A percentile compares a stretch with the other conserved stretches of the same genome.
These are phyloP conservation scores for Zootoca vivipara DNA, from an alignment of 2,113 vertebrate genomes.

Conservation along the genomic window DNA sequence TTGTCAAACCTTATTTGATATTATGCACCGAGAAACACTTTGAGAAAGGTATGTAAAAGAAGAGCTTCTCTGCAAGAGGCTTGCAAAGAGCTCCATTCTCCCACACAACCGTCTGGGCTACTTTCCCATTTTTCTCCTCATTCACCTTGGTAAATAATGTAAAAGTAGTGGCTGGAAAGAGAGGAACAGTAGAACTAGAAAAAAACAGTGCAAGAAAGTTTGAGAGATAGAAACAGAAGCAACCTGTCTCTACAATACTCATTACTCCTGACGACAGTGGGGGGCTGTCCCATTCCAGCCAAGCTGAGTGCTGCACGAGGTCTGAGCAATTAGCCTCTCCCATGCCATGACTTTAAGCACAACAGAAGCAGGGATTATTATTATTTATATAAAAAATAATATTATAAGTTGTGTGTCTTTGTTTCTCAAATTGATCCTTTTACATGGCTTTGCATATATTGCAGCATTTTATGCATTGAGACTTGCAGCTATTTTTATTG, in stretches of 20 bases:
- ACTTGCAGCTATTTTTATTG: too few species aligned
- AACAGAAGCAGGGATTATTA: too few species aligned
- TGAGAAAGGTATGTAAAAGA: neutral
- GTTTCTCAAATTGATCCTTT: too few species aligned
- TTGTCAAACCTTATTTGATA: constrained; percentile 20
- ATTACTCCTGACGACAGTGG: neutral
- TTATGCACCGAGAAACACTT: constrained; percentile 19
- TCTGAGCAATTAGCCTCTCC: neutral
- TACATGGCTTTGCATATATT: too few species aligned
- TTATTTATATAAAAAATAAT: too few species aligned
- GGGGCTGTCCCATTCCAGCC: neutral
- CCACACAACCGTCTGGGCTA: neutral
- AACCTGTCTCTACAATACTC: neutral
- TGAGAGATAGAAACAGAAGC: neutral
- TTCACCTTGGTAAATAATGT: neutral
- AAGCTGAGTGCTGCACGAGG: neutral
- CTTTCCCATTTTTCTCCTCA: neutral
- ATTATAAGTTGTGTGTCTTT: too few species aligned
- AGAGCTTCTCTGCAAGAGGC: neutral
- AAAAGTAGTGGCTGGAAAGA: neutral
- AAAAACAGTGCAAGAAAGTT: neutral
- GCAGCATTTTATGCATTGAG: too few species aligned
- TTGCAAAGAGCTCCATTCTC: neutral
- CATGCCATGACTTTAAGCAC: too few species aligned
- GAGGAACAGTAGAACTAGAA: neutral